Evolutionary conservation across 2,888 invertebrate species (phyloP).

Genomic region (Sympetrum striolatum): DNA sequence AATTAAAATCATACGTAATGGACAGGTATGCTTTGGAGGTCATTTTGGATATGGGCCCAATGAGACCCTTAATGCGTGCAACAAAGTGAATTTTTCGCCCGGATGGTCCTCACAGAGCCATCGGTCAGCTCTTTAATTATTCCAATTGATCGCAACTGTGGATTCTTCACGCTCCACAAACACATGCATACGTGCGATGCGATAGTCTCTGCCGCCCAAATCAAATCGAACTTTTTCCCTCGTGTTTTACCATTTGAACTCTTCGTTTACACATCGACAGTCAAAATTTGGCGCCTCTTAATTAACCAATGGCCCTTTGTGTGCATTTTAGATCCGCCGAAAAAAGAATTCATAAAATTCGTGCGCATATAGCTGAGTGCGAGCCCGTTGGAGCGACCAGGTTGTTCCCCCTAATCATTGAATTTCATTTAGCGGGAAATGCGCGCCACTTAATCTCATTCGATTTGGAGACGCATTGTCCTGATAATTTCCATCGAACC

Average conservation of each 20-base stretch:
- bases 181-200: not conserved
- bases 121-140: not conserved
- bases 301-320: not conserved
- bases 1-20: no score
- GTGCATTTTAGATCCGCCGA: not conserved
- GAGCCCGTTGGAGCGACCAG: no score
- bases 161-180: not conserved
- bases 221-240: not conserved
- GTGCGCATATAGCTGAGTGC: no score
- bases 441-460: no score
- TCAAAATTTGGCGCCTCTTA: not conserved
- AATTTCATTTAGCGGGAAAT: no score
- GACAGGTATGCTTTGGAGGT: no score
- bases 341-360: not conserved
- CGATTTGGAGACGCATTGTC: no score
- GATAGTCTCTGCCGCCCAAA: not conserved
- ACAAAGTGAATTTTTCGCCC: not conserved
- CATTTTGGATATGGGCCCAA: no score
- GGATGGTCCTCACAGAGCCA: not conserved
- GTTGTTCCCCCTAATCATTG: no score
- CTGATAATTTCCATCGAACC: no score
- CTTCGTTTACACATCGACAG: not conserved
- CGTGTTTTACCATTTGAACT: not conserved
- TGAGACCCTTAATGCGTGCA: not conserved
- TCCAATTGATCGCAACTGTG: not conserved